Base-by-base conservation (phyloP, 2,113 vertebrate genomes). In the Dicentrarchus labrax region DNA sequence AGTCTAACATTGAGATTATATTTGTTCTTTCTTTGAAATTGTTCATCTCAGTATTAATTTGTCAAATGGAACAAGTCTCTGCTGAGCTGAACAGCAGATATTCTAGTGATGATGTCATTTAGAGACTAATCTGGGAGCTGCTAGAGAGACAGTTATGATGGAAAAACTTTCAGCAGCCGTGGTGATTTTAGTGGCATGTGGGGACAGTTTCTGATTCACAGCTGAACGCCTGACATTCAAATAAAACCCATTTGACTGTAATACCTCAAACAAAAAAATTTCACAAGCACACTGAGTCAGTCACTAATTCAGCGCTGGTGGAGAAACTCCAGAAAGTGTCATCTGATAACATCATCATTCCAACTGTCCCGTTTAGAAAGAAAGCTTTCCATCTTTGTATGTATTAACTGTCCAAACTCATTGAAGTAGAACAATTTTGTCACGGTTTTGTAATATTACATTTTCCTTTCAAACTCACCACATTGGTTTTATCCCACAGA, bases 161-260 rank as follows among this genome's bases (percentile, higher is more conserved):
- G 48, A 30, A 71, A 61, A 54, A 12, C 56, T 21, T 56, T 16
- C n/a, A 54, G 61, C 2, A 57, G 51, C 71, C 0, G 9, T 36
- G 17, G 7, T 24, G 72, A 66, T 71, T 84, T 81, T 78, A 72
- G 38, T 62, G 61, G 48, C 19, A 64, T 68, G 5, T n/a, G 48
- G 19, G 2, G 78, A 54, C 54, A 36, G 16, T 57, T 78, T 43
- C 13, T 51, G 21, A 72, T 50, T 75, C 39, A 67, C 65, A 43
- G 56, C 57, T 4, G 12, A 83, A 69, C 1, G 50, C 57, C 64
- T 62, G 61, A 30, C 68, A 41, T 59, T 77, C 43, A 50, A 54
- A 62, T 68, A 11, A 84, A 89, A 72, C 13, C 24, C 16, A 9
- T 54, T 24, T 47, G 5, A 72, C 38, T 47, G 30, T 69, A 47